Percentiles rank a stretch among this genome's conserved stretches.
phyloP scores from a whole-genome alignment of 2,888 invertebrate species.

The Pantelozetes paolii region DNA sequence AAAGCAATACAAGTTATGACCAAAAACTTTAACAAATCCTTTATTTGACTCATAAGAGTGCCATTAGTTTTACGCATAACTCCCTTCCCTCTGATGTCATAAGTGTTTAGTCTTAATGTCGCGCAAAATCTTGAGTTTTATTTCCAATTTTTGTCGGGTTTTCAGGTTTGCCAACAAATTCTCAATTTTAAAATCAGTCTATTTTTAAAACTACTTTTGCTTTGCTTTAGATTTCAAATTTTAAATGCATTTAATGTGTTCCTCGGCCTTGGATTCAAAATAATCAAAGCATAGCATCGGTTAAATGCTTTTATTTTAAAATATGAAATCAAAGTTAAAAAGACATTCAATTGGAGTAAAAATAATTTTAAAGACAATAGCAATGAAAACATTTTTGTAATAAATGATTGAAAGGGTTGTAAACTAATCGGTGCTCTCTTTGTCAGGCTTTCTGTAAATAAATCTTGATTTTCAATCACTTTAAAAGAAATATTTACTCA shows the following conservation, averaged over 20 bases:
- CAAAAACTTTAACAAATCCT: not conserved
- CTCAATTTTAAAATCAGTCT: not conserved
- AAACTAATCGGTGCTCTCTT: no score
- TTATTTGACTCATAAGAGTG: not conserved
- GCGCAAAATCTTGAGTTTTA: conserved; percentile 14
- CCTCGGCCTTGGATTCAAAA: conserved; percentile 6
- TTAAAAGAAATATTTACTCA: no score
- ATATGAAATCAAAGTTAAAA: not conserved
- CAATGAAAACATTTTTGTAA: no score
- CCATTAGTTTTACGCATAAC: not conserved
- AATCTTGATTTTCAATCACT: no score
- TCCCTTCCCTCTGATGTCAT: not conserved
- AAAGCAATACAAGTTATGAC: not conserved
- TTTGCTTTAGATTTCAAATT: not conserved
- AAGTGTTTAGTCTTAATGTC: not conserved
- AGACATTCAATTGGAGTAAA: no score
- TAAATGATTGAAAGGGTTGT: no score
- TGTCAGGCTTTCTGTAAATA: no score
- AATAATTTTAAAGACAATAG: not conserved
- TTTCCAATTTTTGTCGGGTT: not conserved
- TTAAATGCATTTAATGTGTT: not conserved
- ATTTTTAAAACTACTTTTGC: not conserved
- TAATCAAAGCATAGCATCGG: no score
- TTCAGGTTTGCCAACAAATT: conserved; percentile 9
- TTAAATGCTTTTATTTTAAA: no score